A percentile compares a stretch with the other conserved stretches of the same genome.
Evolutionary conservation across 2,797 vertebrate genomes (phyloP).

Genomic region (Rhinella marina): DNA sequence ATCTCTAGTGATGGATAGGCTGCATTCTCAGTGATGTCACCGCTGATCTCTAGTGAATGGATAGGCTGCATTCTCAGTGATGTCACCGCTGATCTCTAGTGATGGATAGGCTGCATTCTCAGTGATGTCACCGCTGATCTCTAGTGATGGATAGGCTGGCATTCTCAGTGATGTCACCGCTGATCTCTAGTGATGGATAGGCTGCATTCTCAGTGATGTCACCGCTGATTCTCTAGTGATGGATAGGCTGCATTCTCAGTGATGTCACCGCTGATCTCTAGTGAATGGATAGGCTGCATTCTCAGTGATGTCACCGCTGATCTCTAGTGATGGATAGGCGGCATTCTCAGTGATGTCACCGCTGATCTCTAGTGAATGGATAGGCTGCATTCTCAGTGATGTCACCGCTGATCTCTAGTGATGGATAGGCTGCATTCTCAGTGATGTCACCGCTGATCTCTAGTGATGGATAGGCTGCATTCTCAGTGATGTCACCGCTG

Average conservation of each 20-base stretch:
- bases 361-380: too few species aligned
- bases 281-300: not conserved
- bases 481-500: too few species aligned
- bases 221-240: too few species aligned
- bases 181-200: too few species aligned
- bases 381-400: too few species aligned
- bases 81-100: not conserved
- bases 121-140: not conserved
- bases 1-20: not conserved
- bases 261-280: not conserved
- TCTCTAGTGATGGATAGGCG: too few species aligned
- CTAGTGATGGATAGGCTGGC: not conserved
- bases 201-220: too few species aligned
- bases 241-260: too few species aligned
- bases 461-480: too few species aligned
- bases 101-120: not conserved
- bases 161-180: not conserved
- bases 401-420: too few species aligned
- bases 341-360: not conserved
- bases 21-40: not conserved
- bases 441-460: too few species aligned
- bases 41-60: not conserved
- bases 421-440: too few species aligned
- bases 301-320: not conserved
- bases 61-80: not conserved